Base-by-base conservation (phyloP, 2,888 invertebrate genomes). In the Aphelenchoides bicaudatus region DNA sequence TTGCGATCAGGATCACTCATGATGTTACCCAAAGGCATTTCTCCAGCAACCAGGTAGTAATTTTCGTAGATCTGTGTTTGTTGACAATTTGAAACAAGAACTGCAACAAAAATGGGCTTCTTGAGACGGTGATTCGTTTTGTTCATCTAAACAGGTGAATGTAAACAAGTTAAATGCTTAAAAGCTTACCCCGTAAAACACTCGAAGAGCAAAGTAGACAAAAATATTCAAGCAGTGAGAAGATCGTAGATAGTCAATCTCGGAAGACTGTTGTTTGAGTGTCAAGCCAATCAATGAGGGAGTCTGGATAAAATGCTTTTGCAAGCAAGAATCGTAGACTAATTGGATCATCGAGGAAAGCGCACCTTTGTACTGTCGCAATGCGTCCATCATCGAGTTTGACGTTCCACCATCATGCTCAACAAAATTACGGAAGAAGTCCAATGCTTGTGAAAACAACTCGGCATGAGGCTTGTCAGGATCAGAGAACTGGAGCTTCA, bases 191-290 rank as follows among this genome's bases (percentile, higher is more conserved):
- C 59, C 60, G 6, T 63, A 63, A 37, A 68, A 71, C 13, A 68
- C 67, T 13, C 54, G 48, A 2, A 67, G 37, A 53, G 68, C 57
- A 39, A 71, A 69, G 13, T 39, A 39, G 5, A 60, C 46, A 38
- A 71, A 69, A 30, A 63, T 53, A 57, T 61, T 63, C 46, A 71
- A 46, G 48, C 66, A 68, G 34, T 71, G 71, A 1, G 66, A 56
- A 0, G 67, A 66, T 13, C 23, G 28, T 8, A 66, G 10, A 23
- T 47, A 39, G 5, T 27, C 49, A 13, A 28, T 25, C 16, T 58
- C 59, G 5, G 25, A 23, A 38, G 60, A 56, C 13, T 56, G 52
- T 8, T 31, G 29, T 3, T 25, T 19, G 16, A 60, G 31, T 10
- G 23, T 46, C 10, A 58, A 29, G 29, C 13, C 13, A 29, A 27